phyloP scores from a whole-genome alignment of 2,113 vertebrate species.

The Sander vitreus region DNA sequence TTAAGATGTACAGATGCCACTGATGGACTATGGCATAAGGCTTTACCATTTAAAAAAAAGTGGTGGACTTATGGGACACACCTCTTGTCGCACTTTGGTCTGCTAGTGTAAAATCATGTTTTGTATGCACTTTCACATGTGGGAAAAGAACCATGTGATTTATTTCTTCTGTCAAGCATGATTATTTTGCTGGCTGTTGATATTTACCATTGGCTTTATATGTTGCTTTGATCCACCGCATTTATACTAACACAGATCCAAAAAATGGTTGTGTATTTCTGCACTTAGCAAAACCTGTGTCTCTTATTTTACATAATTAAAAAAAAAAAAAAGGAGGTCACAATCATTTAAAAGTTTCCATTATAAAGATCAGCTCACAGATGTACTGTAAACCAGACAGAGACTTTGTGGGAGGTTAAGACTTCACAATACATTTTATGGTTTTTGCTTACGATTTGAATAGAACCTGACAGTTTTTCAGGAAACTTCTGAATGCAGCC shows the following conservation, averaged over 20 bases:
- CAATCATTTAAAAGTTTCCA: slow-evolving; percentile 51
- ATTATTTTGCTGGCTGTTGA: slow-evolving; percentile 72
- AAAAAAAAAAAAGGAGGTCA: slow-evolving; percentile 6
- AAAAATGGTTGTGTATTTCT: slow-evolving; percentile 62
- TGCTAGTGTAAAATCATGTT: slow-evolving; percentile 67
- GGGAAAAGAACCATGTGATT: slow-evolving; percentile 64
- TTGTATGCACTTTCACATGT: slow-evolving; percentile 73
- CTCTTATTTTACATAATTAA: slow-evolving; percentile 43
- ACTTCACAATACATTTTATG: slow-evolving; percentile 60
- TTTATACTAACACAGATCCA: slow-evolving; percentile 66
- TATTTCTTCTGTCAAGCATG: slow-evolving; percentile 74
- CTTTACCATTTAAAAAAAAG: slow-evolving; percentile 15
- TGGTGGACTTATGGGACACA: slow-evolving; percentile 56
- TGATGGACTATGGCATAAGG: slow-evolving; percentile 41
- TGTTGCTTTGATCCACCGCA: slow-evolving; percentile 62
- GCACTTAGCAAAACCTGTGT: slow-evolving; percentile 57
- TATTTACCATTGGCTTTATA: slow-evolving; percentile 70
- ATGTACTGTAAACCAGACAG: slow-evolving; percentile 73
- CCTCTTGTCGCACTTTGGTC: slow-evolving; percentile 73
- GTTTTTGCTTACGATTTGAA: slow-evolving; percentile 66
- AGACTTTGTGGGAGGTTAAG: slow-evolving; percentile 66
- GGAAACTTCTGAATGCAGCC: slow-evolving; percentile 77
- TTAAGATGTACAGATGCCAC: slow-evolving; percentile 73
- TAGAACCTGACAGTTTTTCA: slow-evolving; percentile 71
- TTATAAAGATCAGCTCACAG: slow-evolving; percentile 48